Evolutionary conservation across 1,140 invertebrate species (phyloP).

Genomic region (Bacillus rossius): DNA sequence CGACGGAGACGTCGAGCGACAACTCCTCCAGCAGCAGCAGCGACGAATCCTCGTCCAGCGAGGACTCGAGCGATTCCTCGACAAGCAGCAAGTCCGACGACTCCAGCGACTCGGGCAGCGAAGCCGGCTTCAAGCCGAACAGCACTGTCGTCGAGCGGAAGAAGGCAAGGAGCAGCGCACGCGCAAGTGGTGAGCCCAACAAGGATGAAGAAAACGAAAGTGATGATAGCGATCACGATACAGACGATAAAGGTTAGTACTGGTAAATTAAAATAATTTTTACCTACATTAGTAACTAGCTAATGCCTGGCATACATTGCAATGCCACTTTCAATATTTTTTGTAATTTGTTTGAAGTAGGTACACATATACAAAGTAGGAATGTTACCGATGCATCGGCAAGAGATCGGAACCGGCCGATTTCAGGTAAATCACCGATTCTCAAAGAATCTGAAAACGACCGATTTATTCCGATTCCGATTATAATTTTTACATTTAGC

Average conservation of each 20-base stretch:
- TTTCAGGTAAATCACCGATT: too few relatives aligned
- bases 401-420: too few relatives aligned
- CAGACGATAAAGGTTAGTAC: slow-evolving; percentile 15
- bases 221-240: slow-evolving; percentile 38
- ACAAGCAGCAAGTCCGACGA: background rate
- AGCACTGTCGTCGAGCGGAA: slow-evolving; percentile 14
- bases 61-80: slow-evolving; percentile 6
- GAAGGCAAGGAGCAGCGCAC: slow-evolving; percentile 20
- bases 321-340: too few relatives aligned
- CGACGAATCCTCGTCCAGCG: slow-evolving; percentile 11
- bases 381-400: too few relatives aligned
- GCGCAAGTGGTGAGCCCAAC: slow-evolving; percentile 39
- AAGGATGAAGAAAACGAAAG: slow-evolving; percentile 41
- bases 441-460: too few relatives aligned
- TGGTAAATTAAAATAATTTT: slow-evolving; percentile 12
- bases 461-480: too few relatives aligned
- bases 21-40: slow-evolving; percentile 8
- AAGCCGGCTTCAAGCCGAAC: background rate
- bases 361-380: too few relatives aligned
- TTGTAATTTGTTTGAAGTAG: too few relatives aligned
- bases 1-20: slow-evolving; percentile 20
- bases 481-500: too few relatives aligned
- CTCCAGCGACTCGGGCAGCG: background rate
- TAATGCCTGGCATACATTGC: too few relatives aligned
- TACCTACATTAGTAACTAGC: too few relatives aligned